phyloP scores from a whole-genome alignment of 2,113 vertebrate genomes.

The Passer domesticus region DNA sequence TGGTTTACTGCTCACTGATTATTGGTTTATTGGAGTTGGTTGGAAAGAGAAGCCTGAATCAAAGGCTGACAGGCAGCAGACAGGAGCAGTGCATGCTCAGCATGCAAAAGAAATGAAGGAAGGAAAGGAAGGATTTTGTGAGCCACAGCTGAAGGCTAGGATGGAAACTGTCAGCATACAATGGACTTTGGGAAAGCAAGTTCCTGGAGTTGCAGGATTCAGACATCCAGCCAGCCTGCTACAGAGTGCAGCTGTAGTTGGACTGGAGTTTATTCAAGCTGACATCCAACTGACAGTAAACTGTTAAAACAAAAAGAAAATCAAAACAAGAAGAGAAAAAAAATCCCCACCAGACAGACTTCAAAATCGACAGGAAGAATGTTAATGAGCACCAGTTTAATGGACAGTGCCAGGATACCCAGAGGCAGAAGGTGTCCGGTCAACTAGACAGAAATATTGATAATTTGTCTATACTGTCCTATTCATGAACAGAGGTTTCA shows the following conservation, averaged over 20 bases:
- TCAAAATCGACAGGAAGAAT: not conserved
- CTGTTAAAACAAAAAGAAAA: not conserved
- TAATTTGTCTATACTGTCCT: not conserved
- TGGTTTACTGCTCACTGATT: not conserved
- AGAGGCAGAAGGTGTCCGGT: not conserved
- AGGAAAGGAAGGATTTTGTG: not conserved
- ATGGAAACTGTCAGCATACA: not conserved
- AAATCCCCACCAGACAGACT: not conserved
- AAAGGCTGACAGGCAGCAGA: not conserved
- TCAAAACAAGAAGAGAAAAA: not conserved
- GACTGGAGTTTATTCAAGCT: not conserved
- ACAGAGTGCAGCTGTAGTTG: not conserved
- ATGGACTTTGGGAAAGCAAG: not conserved
- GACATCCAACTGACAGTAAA: not conserved
- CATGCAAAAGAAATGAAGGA: not conserved
- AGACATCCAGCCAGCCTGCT: not conserved
- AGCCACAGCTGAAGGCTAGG: rapidly evolving
- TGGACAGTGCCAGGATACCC: not conserved
- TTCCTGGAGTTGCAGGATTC: not conserved
- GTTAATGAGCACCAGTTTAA: not conserved
- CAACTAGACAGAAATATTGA: not conserved
- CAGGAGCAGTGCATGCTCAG: not conserved
- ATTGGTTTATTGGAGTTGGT: not conserved
- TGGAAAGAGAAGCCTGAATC: not conserved
- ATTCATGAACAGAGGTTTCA: not conserved